These are phyloP conservation scores for Pandemis heparana DNA, from an alignment of 2,888 invertebrate species.

Conservation along the genomic window DNA sequence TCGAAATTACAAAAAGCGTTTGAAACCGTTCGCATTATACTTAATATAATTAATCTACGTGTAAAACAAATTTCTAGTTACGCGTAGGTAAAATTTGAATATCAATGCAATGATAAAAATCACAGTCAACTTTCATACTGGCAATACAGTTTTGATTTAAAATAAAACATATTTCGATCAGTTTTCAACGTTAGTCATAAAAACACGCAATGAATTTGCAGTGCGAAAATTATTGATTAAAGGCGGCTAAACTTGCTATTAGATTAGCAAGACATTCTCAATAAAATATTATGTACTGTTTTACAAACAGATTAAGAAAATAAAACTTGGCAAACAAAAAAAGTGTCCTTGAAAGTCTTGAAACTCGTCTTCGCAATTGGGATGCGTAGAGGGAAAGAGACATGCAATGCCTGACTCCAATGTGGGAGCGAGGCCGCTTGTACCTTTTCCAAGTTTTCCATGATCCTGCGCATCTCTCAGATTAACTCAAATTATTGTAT, in stretches of 20 bases:
- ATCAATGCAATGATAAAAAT: slow-evolving; percentile 33
- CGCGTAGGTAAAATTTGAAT: slow-evolving; percentile 16
- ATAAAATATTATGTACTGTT: not conserved
- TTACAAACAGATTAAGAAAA: not conserved
- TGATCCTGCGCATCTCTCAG: too few relatives aligned
- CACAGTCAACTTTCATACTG: slow-evolving; percentile 32
- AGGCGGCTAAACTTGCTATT: not conserved
- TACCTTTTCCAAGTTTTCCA: not conserved
- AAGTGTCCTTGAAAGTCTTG: not conserved
- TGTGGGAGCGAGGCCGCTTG: not conserved
- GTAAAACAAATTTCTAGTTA: slow-evolving; percentile 25
- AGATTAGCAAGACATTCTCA: not conserved
- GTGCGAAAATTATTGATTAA: not conserved
- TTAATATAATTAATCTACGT: slow-evolving; percentile 32
- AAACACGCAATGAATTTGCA: not conserved
- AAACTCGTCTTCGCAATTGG: not conserved
- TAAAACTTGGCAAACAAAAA: not conserved
- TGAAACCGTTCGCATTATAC: slow-evolving; percentile 33
- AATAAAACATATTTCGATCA: not conserved
- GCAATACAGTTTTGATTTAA: slow-evolving; percentile 10
- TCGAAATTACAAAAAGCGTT: slow-evolving; percentile 37
- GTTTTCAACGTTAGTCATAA: slow-evolving; percentile 5
- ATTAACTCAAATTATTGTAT: too few relatives aligned
- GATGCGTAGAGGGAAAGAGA: not conserved
- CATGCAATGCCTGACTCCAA: too few relatives aligned